Evolutionary conservation across 1,140 invertebrate genomes (phyloP).

Genomic region (Chrysoperla carnea): DNA sequence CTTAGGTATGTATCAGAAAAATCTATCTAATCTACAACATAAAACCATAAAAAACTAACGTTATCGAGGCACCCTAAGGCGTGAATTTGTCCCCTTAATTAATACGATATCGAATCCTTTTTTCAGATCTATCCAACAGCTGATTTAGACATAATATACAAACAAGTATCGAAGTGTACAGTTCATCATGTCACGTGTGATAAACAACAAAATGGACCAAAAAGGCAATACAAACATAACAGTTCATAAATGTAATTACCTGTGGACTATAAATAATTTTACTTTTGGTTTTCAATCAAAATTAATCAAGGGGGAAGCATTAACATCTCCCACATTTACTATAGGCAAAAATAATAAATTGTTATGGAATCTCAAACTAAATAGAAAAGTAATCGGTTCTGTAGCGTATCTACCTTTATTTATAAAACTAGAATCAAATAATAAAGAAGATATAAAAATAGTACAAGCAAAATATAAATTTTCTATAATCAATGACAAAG

Average conservation of each 20-base stretch:
- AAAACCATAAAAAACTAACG: no score
- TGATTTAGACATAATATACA: no score
- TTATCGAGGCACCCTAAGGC: no score
- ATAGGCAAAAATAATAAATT: slow-evolving; percentile 98
- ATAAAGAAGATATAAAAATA: slow-evolving; percentile 70
- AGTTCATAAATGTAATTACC: slow-evolving; percentile 99
- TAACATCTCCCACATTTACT: slow-evolving; percentile 98
- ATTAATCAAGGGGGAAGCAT: slow-evolving; percentile 74
- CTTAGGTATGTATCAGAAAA: no score
- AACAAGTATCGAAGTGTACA: no score
- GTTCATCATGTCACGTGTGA: no score
- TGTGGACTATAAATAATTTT: slow-evolving; percentile 99
- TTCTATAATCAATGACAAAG: slow-evolving; percentile 98
- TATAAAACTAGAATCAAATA: slow-evolving; percentile 94
- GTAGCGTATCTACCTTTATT: slow-evolving; percentile 99
- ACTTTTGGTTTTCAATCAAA: slow-evolving; percentile 97
- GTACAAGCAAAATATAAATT: slow-evolving; percentile 99
- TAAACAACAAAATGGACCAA: no score
- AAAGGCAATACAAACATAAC: no score
- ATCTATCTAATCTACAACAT: no score
- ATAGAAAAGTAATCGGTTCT: slow-evolving; percentile 97
- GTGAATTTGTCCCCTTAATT: no score
- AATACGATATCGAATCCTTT: no score
- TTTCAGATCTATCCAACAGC: no score
- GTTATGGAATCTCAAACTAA: slow-evolving; percentile 99